Base-by-base conservation (phyloP, 2,797 vertebrate genomes). In the Pseudochromis fuscus region DNA sequence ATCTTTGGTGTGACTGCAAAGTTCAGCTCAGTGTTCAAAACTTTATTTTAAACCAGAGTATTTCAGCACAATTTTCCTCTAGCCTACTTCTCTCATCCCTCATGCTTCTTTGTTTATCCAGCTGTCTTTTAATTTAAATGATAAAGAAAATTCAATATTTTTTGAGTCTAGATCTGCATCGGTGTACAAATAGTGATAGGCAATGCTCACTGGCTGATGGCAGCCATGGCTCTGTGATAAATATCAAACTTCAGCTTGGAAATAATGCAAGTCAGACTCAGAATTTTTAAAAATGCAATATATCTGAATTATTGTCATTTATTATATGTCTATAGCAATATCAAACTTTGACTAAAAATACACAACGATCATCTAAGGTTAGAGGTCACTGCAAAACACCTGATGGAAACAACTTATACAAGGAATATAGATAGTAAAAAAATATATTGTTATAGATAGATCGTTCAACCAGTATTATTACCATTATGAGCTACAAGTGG, bases 401-500 rank as follows among this genome's bases (percentile, higher is more conserved):
- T 6, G 18, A 19, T 44, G 8, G 8, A 44, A 7, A 10, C 40
- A 11, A n/a, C 4, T 44, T 19, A n/a, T 44, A 21, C 1, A 2
- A 37, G 35, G 40, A 55, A 45, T 16, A n/a, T 4, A 55, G 15
- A 24, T 5, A n/a, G 38, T 18, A n/a, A n/a, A 40, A 40, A n/a
- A n/a, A n/a, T n/a, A n/a, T n/a, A n/a, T n/a, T n/a, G n/a, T 16
- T 5, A 18, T 18, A 1, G 5, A 40, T 16, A n/a, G 18, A 7
- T 40, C 5, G 15, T 40, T n/a, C n/a, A 40, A 18, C 16, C 38
- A 53, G 19, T 44, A 40, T 56, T 33, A 15, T 46, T 38, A 37
- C 28, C 9, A 37, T 30, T 21, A 27, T 31, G 46, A 63, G 50
- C 24, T n/a, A 71, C 63, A 49, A 44, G 44, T 31, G 13, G 18